A percentile compares a stretch with the other conserved stretches of the same genome.
Conservation (phyloP, 2,797 vertebrate species). For the Sebastes miniatus region DNA sequence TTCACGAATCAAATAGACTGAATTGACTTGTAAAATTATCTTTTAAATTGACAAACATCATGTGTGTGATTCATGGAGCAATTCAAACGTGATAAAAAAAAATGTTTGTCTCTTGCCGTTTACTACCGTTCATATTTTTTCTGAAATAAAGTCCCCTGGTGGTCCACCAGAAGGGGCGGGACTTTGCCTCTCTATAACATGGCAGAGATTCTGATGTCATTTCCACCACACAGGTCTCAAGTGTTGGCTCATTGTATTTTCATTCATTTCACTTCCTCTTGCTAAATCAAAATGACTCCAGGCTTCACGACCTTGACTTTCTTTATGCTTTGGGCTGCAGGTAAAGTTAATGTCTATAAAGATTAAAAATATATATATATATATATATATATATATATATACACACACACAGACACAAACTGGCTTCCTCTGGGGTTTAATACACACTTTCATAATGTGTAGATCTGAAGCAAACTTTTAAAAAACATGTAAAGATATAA, state of each 20-base stretch:
- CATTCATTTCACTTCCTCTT: background rate
- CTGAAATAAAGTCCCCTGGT: too few species aligned
- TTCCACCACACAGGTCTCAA: background rate
- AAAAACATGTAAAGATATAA: background rate
- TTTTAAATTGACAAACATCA: too few species aligned
- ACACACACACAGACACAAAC: too few species aligned
- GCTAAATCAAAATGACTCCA: conserved; percentile 21
- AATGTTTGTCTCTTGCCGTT: too few species aligned
- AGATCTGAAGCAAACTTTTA: background rate
- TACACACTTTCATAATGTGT: background rate
- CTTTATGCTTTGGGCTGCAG: conserved; percentile 36
- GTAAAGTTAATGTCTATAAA: conserved; percentile 10
- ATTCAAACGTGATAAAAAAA: too few species aligned
- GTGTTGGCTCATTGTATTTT: background rate
- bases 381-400: too few species aligned
- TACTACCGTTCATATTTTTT: too few species aligned
- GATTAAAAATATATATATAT: too few species aligned
- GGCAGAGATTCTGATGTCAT: conserved; percentile 16
- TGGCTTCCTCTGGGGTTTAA: background rate
- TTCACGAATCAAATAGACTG: too few species aligned
- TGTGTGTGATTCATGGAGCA: too few species aligned
- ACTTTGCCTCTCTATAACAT: background rate
- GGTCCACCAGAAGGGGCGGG: too few species aligned
- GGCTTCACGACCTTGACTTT: background rate
- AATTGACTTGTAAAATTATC: too few species aligned